Base-by-base conservation (phyloP, 2,888 invertebrate species). In the Scaptodrosophila latifasciaeformis region DNA sequence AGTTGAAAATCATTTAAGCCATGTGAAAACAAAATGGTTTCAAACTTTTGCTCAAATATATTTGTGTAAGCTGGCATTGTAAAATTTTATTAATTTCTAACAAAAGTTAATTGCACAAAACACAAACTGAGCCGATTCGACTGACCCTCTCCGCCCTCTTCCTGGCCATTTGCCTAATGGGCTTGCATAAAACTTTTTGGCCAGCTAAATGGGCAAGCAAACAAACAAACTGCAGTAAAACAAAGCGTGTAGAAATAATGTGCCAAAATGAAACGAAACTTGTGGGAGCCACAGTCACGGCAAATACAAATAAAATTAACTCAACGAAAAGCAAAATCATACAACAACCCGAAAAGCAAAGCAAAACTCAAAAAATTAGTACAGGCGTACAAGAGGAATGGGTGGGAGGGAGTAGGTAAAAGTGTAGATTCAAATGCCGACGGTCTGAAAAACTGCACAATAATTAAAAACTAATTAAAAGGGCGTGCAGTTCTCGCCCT, bases 391-490 rank as follows among this genome's bases (percentile, higher is more conserved):
- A n/a, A 24, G 7, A 3, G 4, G 24, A 24, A 24, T 7, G 24
- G 24, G 4, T 7, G 9, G 37, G 15, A 10, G 6, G 18, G 3
- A 10, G 37, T 10, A 37, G 37, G 3, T 13, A 37, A 37, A 37
- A 17, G 37, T 17, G 10, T 37, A 10, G 15, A 2, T 9, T 9
- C 7, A 2, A 10, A 2, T 15, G 37, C 15, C 9, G 18, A n/a
- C n/a, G 17, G 37, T 37, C 15, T 37, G 56, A 49, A 51, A 54
- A 42, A 52, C 70, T 62, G 66, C 48, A 61, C 65, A 67, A 70
- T 74, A 74, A 74, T 74, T 74, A 76, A 76, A 74, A 72, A 71
- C 67, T 75, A 75, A 72, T 72, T 72, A 75, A 69, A 65, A 61
- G 65, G 59, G 54, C 44, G 48, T 53, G 12, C 15, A 3, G 15